These are phyloP conservation scores for Troides oblongomaculatus DNA, from an alignment of 2,888 invertebrate species.

Conservation along the genomic window DNA sequence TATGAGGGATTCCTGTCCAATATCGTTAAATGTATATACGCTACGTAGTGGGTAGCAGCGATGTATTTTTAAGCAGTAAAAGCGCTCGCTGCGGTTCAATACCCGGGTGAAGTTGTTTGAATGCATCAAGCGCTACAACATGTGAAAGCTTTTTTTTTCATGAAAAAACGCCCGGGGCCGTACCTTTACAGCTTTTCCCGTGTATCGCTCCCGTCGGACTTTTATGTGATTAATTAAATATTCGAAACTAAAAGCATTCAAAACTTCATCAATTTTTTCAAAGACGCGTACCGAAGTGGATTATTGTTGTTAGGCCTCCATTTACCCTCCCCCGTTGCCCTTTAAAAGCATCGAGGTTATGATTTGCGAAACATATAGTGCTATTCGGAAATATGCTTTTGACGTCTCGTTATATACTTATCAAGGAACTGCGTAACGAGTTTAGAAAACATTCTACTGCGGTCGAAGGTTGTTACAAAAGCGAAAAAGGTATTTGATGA, in stretches of 20 bases:
- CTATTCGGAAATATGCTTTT: conserved; percentile 6
- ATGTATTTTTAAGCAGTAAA: conserved; percentile 29
- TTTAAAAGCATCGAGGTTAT: not conserved
- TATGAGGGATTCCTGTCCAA: conserved; percentile 8
- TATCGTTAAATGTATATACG: conserved; percentile 17
- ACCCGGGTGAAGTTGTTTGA: conserved; percentile 26
- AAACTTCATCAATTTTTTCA: conserved; percentile 15
- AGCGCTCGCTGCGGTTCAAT: conserved; percentile 22
- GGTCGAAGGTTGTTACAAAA: too few relatives aligned
- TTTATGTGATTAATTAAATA: conserved; percentile 24
- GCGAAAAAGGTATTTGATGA: too few relatives aligned
- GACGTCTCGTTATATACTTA: conserved; percentile 18
- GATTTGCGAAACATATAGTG: not conserved
- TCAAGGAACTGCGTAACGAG: conserved; percentile 7
- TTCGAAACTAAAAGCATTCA: conserved; percentile 9
- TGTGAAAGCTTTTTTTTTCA: conserved; percentile 21
- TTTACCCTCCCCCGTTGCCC: conserved; percentile 2
- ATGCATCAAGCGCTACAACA: conserved; percentile 28
- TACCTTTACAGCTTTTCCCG: conserved; percentile 15
- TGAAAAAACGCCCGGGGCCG: conserved; percentile 12
- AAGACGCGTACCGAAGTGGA: conserved; percentile 5
- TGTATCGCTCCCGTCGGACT: conserved; percentile 18
- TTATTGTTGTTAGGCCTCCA: conserved; percentile 3
- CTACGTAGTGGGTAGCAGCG: conserved; percentile 7
- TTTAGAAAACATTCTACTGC: conserved; percentile 10